Evolutionary conservation across 30 jellyfish, hydroid and myxozoan species (phyloP).

Genomic region (Aurelia sp.): DNA sequence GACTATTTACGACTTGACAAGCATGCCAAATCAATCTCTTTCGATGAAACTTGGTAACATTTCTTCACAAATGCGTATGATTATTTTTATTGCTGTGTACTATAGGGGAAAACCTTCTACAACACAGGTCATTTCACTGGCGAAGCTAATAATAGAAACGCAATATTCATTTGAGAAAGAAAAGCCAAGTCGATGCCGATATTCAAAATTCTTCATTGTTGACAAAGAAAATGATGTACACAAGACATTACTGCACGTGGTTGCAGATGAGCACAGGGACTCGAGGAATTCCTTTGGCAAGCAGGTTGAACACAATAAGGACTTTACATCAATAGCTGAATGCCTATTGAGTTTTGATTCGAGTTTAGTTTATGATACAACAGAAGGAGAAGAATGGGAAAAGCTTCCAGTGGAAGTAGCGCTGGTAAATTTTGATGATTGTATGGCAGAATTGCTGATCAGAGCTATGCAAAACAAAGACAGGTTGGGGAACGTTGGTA

Average conservation of each 20-base stretch:
- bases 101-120: too few relatives aligned
- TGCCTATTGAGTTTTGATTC: slow-evolving; percentile 22
- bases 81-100: too few relatives aligned
- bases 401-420: slow-evolving; percentile 55
- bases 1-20: too few relatives aligned
- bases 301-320: background rate
- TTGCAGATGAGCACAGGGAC: slow-evolving; percentile 33
- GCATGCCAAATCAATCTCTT: too few relatives aligned
- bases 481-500: background rate
- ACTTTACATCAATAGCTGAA: slow-evolving; percentile 21
- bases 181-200: slow-evolving; percentile 25
- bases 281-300: background rate
- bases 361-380: slow-evolving; percentile 35
- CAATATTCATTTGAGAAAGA: slow-evolving; percentile 12
- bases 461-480: slow-evolving; percentile 19
- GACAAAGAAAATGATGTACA: slow-evolving; percentile 23
- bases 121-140: slow-evolving; percentile 27
- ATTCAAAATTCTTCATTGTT: slow-evolving; percentile 15
- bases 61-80: too few relatives aligned
- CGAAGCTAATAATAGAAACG: slow-evolving; percentile 9
- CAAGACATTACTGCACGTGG: slow-evolving; percentile 51
- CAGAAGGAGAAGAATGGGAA: slow-evolving; percentile 61
- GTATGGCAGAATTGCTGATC: slow-evolving; percentile 32
- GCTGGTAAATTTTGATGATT: slow-evolving; percentile 39
- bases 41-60: too few relatives aligned